Evolutionary conservation across 2,113 vertebrate species (phyloP).

Genomic region (Hymenochirus boettgeri): DNA sequence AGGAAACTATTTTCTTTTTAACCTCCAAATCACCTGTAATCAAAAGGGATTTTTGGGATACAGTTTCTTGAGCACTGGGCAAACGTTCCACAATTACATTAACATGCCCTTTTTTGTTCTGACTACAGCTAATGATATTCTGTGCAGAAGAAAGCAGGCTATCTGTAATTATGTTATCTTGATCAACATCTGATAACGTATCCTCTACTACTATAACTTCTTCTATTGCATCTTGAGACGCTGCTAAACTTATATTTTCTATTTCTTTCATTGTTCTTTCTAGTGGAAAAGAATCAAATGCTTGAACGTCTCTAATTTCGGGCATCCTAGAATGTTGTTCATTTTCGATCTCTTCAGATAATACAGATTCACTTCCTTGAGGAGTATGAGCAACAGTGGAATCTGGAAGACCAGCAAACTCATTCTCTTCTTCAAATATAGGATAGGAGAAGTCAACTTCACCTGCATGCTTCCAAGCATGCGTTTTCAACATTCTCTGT

Average conservation of each 20-base stretch:
- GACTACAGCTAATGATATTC: slow-evolving; percentile 89
- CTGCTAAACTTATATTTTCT: slow-evolving; percentile 43
- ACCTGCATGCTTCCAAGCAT: slow-evolving; percentile 94
- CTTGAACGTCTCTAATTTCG: slow-evolving; percentile 62
- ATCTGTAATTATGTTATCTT: slow-evolving; percentile 64
- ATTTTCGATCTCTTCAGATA: slow-evolving; percentile 62
- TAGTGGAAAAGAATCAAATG: slow-evolving; percentile 54
- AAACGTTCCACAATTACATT: slow-evolving; percentile 97
- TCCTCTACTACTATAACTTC: slow-evolving; percentile 71
- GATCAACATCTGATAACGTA: slow-evolving; percentile 65
- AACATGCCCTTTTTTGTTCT: slow-evolving; percentile 83
- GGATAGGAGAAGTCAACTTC: slow-evolving; percentile 94
- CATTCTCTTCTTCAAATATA: slow-evolving; percentile 86
- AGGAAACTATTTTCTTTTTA: slow-evolving; percentile 55
- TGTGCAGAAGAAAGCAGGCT: slow-evolving; percentile 92
- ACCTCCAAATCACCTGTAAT: slow-evolving; percentile 65
- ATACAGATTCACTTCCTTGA: slow-evolving; percentile 64
- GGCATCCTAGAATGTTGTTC: slow-evolving; percentile 45
- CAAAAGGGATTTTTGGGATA: slow-evolving; percentile 72
- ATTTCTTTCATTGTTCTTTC: slow-evolving; percentile 46
- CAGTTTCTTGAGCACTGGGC: slow-evolving; percentile 77
- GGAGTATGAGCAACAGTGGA: slow-evolving; percentile 45
- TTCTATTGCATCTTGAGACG: slow-evolving; percentile 50
- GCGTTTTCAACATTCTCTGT: slow-evolving; percentile 94
- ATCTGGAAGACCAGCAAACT: slow-evolving; percentile 53